Percentiles rank a stretch among this genome's conserved stretches.
Evolutionary conservation across 53 echinoderm and acorn worm genomes (phyloP).

Genomic region (Holothuria scabra): DNA sequence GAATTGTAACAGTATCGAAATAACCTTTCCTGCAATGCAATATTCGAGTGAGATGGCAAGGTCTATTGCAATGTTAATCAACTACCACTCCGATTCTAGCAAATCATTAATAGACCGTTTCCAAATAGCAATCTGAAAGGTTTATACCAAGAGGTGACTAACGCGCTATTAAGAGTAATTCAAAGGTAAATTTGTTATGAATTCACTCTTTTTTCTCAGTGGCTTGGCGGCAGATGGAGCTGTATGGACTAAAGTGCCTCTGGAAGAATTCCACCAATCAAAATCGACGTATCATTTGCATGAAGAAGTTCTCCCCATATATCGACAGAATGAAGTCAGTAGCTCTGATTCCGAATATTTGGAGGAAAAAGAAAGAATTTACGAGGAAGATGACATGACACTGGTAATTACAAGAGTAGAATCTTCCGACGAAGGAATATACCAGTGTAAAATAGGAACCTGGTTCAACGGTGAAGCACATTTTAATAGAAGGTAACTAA

Average conservation of each 20-base stretch:
- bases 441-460: slow-evolving; percentile 38
- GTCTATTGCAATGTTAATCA: too few relatives aligned
- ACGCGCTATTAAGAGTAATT: too few relatives aligned
- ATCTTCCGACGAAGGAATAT: slow-evolving; percentile 34
- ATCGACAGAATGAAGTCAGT: background rate
- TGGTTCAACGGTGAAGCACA: slow-evolving; percentile 1
- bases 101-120: too few relatives aligned
- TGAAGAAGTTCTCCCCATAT: background rate
- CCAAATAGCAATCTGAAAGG: too few relatives aligned
- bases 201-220: background rate
- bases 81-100: too few relatives aligned
- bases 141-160: too few relatives aligned
- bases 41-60: too few relatives aligned
- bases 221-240: background rate
- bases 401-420: slow-evolving; percentile 42
- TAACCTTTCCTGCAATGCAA: too few relatives aligned
- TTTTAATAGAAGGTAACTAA: slow-evolving; percentile 5
- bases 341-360: background rate
- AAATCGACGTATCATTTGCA: background rate
- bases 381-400: slow-evolving; percentile 61
- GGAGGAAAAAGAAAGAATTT: background rate
- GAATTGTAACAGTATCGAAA: too few relatives aligned
- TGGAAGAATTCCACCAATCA: slow-evolving; percentile 15
- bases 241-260: slow-evolving; percentile 23
- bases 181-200: too few relatives aligned